phyloP scores from a whole-genome alignment of 1,140 invertebrate species.

The Brachionus rotundiformis region DNA sequence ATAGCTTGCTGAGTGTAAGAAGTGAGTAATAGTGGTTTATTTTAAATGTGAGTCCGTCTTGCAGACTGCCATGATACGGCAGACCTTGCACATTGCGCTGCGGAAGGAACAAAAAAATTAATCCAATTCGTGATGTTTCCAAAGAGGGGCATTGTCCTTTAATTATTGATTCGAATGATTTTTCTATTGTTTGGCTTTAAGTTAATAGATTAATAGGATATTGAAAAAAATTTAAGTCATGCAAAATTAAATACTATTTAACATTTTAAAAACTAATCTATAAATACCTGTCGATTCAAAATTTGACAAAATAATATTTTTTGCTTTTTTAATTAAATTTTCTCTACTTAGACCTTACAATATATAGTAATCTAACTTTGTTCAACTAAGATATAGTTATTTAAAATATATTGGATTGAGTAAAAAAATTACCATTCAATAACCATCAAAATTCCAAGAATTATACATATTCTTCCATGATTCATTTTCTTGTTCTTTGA shows the following conservation, averaged over 20 bases:
- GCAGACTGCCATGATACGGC: background rate
- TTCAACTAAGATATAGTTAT: too few relatives aligned
- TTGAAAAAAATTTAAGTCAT: background rate
- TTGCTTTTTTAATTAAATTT: too few relatives aligned
- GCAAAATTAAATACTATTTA: too few relatives aligned
- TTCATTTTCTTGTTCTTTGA: background rate
- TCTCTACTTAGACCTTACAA: too few relatives aligned
- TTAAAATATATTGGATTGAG: background rate
- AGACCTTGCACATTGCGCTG: background rate
- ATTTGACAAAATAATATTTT: too few relatives aligned
- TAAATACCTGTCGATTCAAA: too few relatives aligned
- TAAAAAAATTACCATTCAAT: background rate
- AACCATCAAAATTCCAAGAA: background rate
- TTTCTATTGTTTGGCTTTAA: background rate
- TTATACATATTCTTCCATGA: background rate
- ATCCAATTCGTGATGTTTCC: background rate
- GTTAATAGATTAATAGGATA: background rate
- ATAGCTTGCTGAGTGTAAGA: background rate
- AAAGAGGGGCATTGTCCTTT: background rate
- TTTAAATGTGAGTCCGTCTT: background rate
- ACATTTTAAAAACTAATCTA: too few relatives aligned
- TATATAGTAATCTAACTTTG: too few relatives aligned
- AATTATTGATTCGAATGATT: background rate
- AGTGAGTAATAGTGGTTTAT: conserved; percentile 42
- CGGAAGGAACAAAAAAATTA: background rate